Conservation (phyloP, 1,140 invertebrate species). For the Hesperophylax magnus region DNA sequence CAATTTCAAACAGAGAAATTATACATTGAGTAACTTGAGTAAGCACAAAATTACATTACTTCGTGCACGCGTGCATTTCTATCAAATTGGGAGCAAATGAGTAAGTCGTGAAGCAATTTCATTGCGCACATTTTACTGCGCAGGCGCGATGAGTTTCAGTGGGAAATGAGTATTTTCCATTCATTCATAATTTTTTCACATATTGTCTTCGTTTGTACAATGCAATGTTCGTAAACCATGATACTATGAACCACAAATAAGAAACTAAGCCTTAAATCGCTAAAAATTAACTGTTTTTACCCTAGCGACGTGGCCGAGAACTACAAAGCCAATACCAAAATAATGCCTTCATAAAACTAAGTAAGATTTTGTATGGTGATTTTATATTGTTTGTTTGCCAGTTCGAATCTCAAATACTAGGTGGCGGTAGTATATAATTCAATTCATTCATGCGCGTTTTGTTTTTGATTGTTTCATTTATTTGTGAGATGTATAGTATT, state of each 20-base stretch:
- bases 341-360: background rate
- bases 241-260: background rate
- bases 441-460: no score
- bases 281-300: background rate
- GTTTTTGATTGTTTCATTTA: no score
- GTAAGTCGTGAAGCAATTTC: no score
- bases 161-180: slow-evolving; percentile 48
- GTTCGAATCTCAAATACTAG: no score
- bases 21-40: no score
- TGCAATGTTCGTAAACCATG: background rate
- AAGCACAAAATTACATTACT: no score
- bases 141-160: slow-evolving; percentile 28
- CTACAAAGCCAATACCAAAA: background rate
- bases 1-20: no score
- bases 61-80: no score
- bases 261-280: background rate
- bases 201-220: slow-evolving; percentile 23
- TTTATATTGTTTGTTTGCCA: background rate
- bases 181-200: slow-evolving; percentile 49
- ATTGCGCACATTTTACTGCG: slow-evolving; percentile 11
- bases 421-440: no score
- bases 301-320: background rate
- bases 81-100: no score
- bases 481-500: no score
- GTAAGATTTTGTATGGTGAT: background rate